A percentile compares a stretch with the other conserved stretches of the same genome.
phyloP scores from a whole-genome alignment of 2,888 invertebrate species.

The Agrypnus murinus region DNA sequence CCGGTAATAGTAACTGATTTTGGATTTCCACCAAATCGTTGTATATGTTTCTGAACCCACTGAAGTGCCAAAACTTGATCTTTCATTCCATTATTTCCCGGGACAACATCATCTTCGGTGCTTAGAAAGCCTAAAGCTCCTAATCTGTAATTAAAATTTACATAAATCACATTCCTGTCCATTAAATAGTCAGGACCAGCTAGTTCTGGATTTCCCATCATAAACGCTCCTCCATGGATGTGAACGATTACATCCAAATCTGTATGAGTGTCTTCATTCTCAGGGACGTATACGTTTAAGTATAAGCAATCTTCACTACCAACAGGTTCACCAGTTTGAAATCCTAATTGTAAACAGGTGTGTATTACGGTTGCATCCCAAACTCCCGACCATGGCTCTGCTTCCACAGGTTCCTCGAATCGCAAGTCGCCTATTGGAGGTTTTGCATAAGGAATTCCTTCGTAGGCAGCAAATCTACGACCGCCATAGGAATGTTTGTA shows the following conservation, averaged over 20 bases:
- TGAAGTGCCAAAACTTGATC: constrained; percentile 80
- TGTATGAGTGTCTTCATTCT: background rate
- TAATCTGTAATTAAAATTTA: constrained; percentile 33
- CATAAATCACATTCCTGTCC: constrained; percentile 30
- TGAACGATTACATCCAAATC: constrained; percentile 37
- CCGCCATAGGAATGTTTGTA: constrained; percentile 17
- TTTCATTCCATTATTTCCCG: constrained; percentile 66
- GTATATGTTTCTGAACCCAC: constrained; percentile 73
- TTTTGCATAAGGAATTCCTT: constrained; percentile 32
- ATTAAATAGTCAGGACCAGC: constrained; percentile 31
- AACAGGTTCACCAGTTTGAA: background rate
- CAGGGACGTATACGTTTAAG: constrained; percentile 38
- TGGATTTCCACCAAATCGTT: constrained; percentile 78
- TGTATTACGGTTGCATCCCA: constrained; percentile 5
- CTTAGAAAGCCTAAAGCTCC: constrained; percentile 26
- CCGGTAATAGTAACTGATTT: constrained; percentile 79
- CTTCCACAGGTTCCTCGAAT: constrained; percentile 20
- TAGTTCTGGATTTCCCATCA: constrained; percentile 18
- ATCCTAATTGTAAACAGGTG: background rate
- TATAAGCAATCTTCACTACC: constrained; percentile 39
- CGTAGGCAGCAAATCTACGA: constrained; percentile 6
- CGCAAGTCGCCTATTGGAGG: constrained; percentile 31
- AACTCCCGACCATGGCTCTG: constrained; percentile 25
- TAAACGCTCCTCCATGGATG: constrained; percentile 40
- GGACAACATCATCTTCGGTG: constrained; percentile 22